Conservation (phyloP, 2,888 invertebrate species). For the Aphidoletes aphidimyza region DNA sequence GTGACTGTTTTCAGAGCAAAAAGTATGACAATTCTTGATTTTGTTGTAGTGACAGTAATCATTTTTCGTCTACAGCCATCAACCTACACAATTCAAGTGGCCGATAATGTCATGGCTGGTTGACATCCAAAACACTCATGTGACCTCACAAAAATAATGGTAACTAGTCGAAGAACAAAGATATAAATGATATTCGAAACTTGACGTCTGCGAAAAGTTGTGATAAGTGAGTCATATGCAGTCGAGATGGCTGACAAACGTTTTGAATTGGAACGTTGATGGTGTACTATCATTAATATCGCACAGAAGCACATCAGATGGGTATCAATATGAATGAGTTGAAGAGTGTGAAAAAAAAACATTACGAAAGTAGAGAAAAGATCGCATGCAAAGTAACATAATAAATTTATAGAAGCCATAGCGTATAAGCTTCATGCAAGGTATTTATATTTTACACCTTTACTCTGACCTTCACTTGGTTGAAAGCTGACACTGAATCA, state of each 20-base stretch:
- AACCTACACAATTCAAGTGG: neutral
- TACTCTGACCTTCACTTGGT: no score
- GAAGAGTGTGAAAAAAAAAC: neutral
- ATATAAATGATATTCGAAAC: conserved; percentile 6
- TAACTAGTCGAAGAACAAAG: neutral
- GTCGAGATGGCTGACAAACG: neutral
- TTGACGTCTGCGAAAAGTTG: no score
- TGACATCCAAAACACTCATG: neutral
- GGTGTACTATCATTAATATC: neutral
- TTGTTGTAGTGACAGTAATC: neutral
- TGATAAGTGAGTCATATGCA: neutral
- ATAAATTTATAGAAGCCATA: neutral
- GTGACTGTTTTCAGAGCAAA: neutral
- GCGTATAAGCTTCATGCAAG: neutral
- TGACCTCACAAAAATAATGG: neutral
- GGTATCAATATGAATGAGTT: no score
- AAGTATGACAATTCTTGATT: neutral
- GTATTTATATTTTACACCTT: neutral
- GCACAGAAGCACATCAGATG: no score
- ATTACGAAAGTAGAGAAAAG: neutral
- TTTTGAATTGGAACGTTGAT: neutral
- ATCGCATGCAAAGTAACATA: neutral
- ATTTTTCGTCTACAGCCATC: neutral
- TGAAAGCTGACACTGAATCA: no score
- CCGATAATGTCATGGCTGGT: neutral